These are phyloP conservation scores for Aphelenchoides fujianensis DNA, from an alignment of 1,140 invertebrate species.

Conservation along the genomic window DNA sequence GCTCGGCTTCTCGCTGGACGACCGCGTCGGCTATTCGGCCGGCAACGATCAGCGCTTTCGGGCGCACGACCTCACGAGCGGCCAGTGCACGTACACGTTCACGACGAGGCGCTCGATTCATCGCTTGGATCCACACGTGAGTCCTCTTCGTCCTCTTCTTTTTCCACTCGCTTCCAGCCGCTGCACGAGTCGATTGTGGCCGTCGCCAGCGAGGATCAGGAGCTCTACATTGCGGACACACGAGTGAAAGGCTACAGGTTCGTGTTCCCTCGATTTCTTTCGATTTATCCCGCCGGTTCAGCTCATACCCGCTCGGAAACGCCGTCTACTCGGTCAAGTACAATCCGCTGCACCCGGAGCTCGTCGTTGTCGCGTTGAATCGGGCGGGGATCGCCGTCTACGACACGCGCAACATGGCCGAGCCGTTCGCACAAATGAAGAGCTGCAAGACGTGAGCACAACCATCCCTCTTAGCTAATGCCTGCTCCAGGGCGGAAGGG, in stretches of 20 bases:
- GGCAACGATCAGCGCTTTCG: slow-evolving; percentile 88
- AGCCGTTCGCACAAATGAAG: too few relatives aligned
- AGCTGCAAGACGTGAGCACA: too few relatives aligned
- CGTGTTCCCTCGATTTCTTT: too few relatives aligned
- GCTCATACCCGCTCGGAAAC: slow-evolving; percentile 64
- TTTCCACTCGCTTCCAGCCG: background rate
- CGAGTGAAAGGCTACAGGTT: slow-evolving; percentile 65
- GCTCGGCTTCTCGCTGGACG: slow-evolving; percentile 76
- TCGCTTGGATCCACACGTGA: slow-evolving; percentile 13
- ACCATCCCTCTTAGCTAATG: too few relatives aligned
- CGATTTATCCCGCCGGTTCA: too few relatives aligned
- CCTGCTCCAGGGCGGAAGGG: too few relatives aligned
- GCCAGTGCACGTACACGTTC: background rate
- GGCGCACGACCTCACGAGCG: slow-evolving; percentile 76
- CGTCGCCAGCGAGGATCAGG: slow-evolving; percentile 84
- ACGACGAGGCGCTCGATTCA: background rate
- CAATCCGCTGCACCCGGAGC: slow-evolving; percentile 77
- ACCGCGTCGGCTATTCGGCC: slow-evolving; percentile 80
- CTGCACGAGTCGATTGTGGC: too few relatives aligned
- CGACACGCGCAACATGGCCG: slow-evolving; percentile 3
- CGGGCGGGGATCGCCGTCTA: slow-evolving; percentile 69
- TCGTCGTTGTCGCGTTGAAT: slow-evolving; percentile 76
- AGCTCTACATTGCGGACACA: slow-evolving; percentile 79
- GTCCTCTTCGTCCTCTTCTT: too few relatives aligned
- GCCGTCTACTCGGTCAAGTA: slow-evolving; percentile 86